Conservation (phyloP, 2,797 vertebrate genomes). For the Salmo trutta region DNA sequence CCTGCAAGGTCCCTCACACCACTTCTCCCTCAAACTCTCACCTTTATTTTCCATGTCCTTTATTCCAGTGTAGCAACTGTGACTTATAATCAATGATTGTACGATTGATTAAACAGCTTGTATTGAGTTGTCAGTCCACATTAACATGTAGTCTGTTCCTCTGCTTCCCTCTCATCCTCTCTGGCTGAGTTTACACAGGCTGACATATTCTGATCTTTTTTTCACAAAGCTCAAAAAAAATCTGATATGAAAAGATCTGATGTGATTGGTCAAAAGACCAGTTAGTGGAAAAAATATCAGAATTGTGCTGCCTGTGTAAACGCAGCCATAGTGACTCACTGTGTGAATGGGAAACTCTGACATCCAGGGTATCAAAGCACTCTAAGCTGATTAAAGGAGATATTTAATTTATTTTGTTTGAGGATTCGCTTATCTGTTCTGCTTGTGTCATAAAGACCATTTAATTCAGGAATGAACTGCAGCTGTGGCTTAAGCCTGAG, state of each 20-base stretch:
- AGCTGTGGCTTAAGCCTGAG: background rate
- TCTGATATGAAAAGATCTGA: no score
- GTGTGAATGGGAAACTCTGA: conserved; percentile 30
- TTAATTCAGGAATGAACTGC: conserved; percentile 26
- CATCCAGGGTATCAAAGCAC: conserved; percentile 27
- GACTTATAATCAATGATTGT: background rate
- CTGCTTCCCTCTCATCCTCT: background rate
- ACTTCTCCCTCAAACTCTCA: background rate
- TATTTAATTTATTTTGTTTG: conserved; percentile 39
- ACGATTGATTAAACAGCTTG: background rate
- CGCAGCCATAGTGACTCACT: conserved; percentile 3
- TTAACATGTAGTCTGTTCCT: background rate
- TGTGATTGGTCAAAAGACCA: no score
- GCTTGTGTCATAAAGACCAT: conserved; percentile 12
- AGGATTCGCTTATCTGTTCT: conserved; percentile 37
- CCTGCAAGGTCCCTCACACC: conserved; percentile 87
- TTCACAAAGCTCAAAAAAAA: no score
- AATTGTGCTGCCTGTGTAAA: no score
- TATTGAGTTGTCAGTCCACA: background rate
- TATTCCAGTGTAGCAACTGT: background rate
- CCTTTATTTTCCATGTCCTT: conserved; percentile 1
- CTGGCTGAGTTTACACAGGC: no score
- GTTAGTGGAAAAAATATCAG: no score
- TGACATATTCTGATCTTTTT: no score
- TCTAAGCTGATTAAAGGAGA: conserved; percentile 43